Conservation (phyloP, 2,797 vertebrate genomes). For the Amniataba percoides region DNA sequence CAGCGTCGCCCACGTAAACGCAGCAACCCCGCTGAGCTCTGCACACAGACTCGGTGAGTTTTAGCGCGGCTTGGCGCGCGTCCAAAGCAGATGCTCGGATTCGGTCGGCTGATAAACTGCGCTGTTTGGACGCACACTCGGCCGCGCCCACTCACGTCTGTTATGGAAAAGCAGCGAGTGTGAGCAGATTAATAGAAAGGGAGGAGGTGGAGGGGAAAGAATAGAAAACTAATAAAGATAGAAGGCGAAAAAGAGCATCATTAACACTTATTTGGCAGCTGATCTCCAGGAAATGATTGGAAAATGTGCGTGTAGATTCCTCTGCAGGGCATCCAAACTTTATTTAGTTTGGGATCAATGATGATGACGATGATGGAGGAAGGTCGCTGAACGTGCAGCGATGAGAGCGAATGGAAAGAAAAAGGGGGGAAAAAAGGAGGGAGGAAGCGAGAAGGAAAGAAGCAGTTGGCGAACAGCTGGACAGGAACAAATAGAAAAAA, state of each 20-base stretch:
- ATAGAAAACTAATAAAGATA: constrained; percentile 16
- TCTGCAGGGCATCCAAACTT: neutral
- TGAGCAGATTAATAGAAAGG: neutral
- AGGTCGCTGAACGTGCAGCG: neutral
- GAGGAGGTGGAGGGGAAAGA: constrained; percentile 8
- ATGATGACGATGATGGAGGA: constrained; percentile 1
- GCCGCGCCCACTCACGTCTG: neutral
- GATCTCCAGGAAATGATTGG: constrained; percentile 38
- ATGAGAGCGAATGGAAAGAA: neutral
- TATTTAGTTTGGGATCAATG: neutral
- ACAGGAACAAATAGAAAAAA: constrained; percentile 13
- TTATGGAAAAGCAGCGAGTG: neutral
- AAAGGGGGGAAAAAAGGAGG: neutral
- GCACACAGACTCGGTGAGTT: neutral
- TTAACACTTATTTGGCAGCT: neutral
- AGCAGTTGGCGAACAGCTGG: constrained; percentile 9
- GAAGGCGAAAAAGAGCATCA: neutral
- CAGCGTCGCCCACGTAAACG: neutral
- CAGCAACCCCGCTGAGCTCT: neutral
- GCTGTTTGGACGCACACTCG: neutral
- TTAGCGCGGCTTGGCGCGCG: constrained; percentile 1
- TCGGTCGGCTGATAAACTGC: constrained; percentile 23
- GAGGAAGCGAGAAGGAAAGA: neutral
- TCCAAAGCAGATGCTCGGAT: constrained; percentile 44
- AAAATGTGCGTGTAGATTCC: constrained; percentile 2